Evolutionary conservation across 2,797 vertebrate genomes (phyloP).

Genomic region (Anguilla megastoma): DNA sequence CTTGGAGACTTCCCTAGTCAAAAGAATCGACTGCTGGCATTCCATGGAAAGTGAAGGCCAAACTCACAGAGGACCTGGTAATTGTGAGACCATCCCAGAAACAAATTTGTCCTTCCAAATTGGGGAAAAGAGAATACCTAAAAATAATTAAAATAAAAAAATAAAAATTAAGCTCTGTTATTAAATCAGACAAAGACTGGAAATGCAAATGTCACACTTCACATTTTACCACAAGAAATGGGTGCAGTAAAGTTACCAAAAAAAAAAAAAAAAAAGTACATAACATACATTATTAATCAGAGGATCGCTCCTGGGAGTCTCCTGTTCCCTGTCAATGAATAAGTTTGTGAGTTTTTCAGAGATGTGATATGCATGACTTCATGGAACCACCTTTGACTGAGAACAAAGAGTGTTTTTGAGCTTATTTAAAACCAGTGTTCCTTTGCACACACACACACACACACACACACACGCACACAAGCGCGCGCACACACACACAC

Average conservation of each 20-base stretch:
- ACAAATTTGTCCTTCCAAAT: neutral
- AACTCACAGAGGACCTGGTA: neutral
- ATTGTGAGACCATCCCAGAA: neutral
- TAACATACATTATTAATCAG: conserved; percentile 10
- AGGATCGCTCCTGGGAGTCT: neutral
- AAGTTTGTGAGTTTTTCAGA: neutral
- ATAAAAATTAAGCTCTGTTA: neutral
- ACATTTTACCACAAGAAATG: neutral
- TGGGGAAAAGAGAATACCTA: neutral
- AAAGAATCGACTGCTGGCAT: neutral
- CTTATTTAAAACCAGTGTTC: neutral
- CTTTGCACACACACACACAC: neutral
- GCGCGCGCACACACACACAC: neutral
- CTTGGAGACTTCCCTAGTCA: neutral
- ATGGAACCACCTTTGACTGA: neutral
- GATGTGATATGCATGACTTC: neutral
- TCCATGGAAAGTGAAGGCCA: neutral
- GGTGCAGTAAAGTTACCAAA: neutral
- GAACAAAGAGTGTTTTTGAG: neutral
- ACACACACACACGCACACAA: no score
- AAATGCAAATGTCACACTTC: neutral
- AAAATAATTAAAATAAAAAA: neutral
- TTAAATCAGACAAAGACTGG: neutral
- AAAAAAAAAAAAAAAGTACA: neutral
- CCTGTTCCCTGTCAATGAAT: neutral